A percentile compares a stretch with the other conserved stretches of the same genome.
phyloP scores from a whole-genome alignment of 1,140 invertebrate genomes.

The Tenebrio molitor region DNA sequence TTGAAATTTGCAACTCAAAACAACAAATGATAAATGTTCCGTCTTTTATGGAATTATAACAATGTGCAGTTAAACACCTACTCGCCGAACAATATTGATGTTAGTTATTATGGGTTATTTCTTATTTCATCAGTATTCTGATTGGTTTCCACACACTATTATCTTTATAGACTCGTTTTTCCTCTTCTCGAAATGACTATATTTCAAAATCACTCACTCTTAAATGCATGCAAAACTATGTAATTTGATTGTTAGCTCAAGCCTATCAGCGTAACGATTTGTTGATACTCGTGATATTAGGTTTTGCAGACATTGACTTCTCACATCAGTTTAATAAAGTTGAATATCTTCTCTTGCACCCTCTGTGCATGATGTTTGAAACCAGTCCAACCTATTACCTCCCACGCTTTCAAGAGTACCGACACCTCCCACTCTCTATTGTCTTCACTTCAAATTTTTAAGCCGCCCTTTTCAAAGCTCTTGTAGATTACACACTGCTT shows the following conservation, averaged over 20 bases:
- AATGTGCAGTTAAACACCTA: neutral
- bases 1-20: too few relatives aligned
- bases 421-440: constrained; percentile 9
- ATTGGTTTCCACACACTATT: neutral
- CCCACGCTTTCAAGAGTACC: constrained; percentile 25
- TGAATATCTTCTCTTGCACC: too few relatives aligned
- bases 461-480: neutral
- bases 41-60: neutral
- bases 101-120: neutral
- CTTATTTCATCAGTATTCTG: neutral
- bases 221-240: too few relatives aligned
- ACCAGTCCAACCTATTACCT: neutral
- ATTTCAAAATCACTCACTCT: neutral
- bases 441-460: constrained; percentile 24
- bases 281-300: too few relatives aligned
- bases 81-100: neutral
- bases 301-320: too few relatives aligned
- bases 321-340: too few relatives aligned
- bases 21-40: neutral
- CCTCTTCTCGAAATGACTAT: neutral
- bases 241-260: too few relatives aligned
- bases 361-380: neutral
- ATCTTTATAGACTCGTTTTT: too few relatives aligned
- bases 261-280: too few relatives aligned
- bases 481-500: too few relatives aligned